Conservation (phyloP, 2,888 invertebrate genomes). For the Protophormia terraenovae region DNA sequence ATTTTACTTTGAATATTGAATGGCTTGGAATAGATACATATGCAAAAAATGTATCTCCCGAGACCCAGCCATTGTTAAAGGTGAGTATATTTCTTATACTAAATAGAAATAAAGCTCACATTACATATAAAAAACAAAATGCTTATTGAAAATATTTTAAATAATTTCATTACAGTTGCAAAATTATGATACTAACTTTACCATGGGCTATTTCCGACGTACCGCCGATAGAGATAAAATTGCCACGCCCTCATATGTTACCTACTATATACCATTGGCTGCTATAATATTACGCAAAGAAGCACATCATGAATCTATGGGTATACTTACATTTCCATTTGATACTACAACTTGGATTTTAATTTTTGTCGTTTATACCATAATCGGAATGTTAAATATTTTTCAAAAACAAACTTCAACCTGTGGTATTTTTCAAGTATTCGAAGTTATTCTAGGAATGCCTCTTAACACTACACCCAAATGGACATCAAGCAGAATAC, state of each 20-base stretch:
- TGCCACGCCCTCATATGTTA: constrained; percentile 70
- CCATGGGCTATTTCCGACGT: constrained; percentile 71
- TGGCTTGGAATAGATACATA: constrained; percentile 42
- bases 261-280: constrained; percentile 70
- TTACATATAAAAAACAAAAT: no score
- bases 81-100: not conserved
- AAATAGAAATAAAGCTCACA: no score
- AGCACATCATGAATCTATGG: constrained; percentile 68
- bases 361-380: constrained; percentile 54
- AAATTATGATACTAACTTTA: constrained; percentile 68
- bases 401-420: not conserved
- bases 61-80: not conserved
- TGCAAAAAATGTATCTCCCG: not conserved
- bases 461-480: constrained; percentile 11
- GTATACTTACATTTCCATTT: constrained; percentile 72
- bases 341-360: constrained; percentile 68
- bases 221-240: constrained; percentile 52
- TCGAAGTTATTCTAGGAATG: constrained; percentile 51
- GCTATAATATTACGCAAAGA: constrained; percentile 68
- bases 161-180: constrained; percentile 6
- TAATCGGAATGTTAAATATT: constrained; percentile 18
- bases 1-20: constrained; percentile 69
- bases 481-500: constrained; percentile 11
- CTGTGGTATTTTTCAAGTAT: constrained; percentile 35
- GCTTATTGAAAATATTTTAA: no score